Conservation (phyloP, 2,797 vertebrate species). For the Danio tinwini region DNA sequence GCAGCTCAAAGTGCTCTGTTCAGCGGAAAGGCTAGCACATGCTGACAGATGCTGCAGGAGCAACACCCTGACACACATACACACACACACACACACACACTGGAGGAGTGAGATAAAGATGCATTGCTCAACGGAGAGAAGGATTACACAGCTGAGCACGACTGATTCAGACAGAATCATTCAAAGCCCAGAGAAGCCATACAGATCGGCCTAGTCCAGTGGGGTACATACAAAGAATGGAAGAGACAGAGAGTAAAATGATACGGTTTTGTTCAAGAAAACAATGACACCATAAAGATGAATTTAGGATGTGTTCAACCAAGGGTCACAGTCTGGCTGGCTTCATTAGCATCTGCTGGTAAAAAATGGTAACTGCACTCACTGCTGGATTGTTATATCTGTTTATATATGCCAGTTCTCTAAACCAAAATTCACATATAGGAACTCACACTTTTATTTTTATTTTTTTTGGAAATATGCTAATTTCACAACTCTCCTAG, state of each 20-base stretch:
- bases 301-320: not conserved
- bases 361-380: not conserved
- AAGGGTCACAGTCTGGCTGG: not conserved
- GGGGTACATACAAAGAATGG: slow-evolving; percentile 66
- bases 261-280: slow-evolving; percentile 26
- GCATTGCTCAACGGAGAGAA: slow-evolving; percentile 45
- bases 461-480: too few species aligned
- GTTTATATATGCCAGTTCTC: not conserved
- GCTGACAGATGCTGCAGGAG: slow-evolving; percentile 62
- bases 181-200: slow-evolving; percentile 51
- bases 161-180: slow-evolving; percentile 54
- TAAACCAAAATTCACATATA: not conserved
- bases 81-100: slow-evolving; percentile 30
- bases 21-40: slow-evolving; percentile 61
- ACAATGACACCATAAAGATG: slow-evolving; percentile 8
- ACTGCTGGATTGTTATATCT: not conserved
- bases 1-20: slow-evolving; percentile 63
- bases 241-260: slow-evolving; percentile 4
- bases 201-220: slow-evolving; percentile 57
- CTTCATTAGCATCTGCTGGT: slow-evolving; percentile 9
- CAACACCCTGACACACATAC: not conserved
- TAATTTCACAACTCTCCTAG: too few species aligned
- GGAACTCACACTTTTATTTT: too few species aligned
- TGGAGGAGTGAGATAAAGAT: slow-evolving; percentile 54
- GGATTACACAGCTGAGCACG: slow-evolving; percentile 51